Evolutionary conservation across 2,888 invertebrate species (phyloP).

Genomic region (Tachina fera): DNA sequence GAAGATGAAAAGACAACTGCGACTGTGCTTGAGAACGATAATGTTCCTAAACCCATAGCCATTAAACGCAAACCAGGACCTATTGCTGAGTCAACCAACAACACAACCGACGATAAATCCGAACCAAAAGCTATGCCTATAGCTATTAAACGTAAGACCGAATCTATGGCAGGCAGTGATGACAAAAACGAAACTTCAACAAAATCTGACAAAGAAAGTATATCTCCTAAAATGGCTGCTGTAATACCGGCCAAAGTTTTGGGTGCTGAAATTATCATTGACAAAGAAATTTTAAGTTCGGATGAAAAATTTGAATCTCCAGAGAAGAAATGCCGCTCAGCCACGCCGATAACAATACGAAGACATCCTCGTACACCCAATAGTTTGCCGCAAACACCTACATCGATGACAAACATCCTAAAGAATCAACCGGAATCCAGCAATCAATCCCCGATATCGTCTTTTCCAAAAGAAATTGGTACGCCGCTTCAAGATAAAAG

Average conservation of each 20-base stretch:
- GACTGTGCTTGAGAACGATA: not conserved
- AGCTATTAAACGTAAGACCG: constrained; percentile 49
- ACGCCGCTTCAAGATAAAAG: constrained; percentile 69
- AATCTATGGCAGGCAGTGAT: not conserved
- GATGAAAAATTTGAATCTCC: constrained; percentile 82
- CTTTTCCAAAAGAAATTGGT: constrained; percentile 17
- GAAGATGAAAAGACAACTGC: constrained; percentile 62
- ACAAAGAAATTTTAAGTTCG: constrained; percentile 80
- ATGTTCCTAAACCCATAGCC: constrained; percentile 59
- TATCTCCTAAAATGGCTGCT: constrained; percentile 19
- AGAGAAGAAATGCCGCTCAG: constrained; percentile 78
- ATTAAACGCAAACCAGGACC: not conserved
- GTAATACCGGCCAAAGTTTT: constrained; percentile 66
- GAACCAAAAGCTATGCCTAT: constrained; percentile 19
- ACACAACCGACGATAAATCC: not conserved
- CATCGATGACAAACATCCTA: constrained; percentile 62
- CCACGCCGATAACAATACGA: constrained; percentile 81
- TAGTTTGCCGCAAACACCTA: constrained; percentile 71
- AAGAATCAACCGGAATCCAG: constrained; percentile 29
- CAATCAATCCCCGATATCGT: constrained; percentile 43
- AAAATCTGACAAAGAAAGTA: constrained; percentile 28
- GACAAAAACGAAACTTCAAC: not conserved
- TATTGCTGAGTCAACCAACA: not conserved
- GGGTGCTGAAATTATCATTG: constrained; percentile 75
- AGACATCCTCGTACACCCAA: constrained; percentile 79